Percentiles rank a stretch among this genome's conserved stretches.
Evolutionary conservation across 2,888 invertebrate genomes (phyloP).

Genomic region (Lissocephala sabroskyi): DNA sequence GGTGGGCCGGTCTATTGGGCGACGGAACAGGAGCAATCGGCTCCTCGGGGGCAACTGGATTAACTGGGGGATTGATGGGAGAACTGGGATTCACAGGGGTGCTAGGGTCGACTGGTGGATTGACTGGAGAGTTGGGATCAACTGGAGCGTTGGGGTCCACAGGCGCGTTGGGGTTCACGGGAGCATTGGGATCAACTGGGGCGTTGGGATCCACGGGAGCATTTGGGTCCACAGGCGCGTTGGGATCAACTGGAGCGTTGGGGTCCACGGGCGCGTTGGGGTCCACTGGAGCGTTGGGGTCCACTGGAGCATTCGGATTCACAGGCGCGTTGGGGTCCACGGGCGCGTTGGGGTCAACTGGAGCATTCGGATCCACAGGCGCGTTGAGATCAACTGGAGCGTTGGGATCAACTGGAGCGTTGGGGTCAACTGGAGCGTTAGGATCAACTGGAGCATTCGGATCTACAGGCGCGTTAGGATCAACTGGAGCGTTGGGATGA

Average conservation of each 20-base stretch:
- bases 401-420: constrained; percentile 12
- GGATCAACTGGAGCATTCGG: constrained; percentile 21
- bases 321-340: constrained; percentile 13
- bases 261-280: constrained; percentile 12
- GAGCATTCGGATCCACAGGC: constrained; percentile 16
- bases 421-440: constrained; percentile 12
- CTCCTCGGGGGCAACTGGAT: constrained; percentile 14
- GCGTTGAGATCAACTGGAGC: constrained; percentile 8
- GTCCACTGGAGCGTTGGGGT: constrained; percentile 12
- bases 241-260: constrained; percentile 11
- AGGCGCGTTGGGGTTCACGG: constrained; percentile 6
- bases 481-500: constrained; percentile 13
- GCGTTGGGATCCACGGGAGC: constrained; percentile 11
- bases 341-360: constrained; percentile 14
- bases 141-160: constrained; percentile 13
- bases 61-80: constrained; percentile 13
- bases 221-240: constrained; percentile 7
- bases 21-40: constrained; percentile 12
- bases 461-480: constrained; percentile 14
- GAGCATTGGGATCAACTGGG: constrained; percentile 6
- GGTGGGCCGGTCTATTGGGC: constrained; percentile 13
- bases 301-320: constrained; percentile 8
- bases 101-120: constrained; percentile 15
- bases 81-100: constrained; percentile 6
- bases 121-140: constrained; percentile 8